Percentiles rank a stretch among this genome's conserved stretches.
Conservation (phyloP, 2,888 invertebrate species). For the Pomacea canaliculata region DNA sequence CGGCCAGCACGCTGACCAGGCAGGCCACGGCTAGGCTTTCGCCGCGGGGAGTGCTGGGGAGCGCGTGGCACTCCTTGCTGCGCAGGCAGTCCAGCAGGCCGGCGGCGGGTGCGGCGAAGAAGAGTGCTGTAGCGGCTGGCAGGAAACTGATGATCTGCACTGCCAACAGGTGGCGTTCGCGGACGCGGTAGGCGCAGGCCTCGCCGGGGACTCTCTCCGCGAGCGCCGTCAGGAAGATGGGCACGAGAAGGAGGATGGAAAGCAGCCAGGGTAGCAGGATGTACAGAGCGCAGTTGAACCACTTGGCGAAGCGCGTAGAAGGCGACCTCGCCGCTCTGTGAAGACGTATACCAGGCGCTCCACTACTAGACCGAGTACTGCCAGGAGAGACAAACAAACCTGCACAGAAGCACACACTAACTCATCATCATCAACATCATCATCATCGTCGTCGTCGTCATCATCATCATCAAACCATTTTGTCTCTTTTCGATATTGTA, state of each 20-base stretch:
- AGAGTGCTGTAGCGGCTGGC: conserved; percentile 33
- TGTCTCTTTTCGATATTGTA: too few species aligned
- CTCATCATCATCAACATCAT: too few species aligned
- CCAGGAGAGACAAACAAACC: conserved; percentile 30
- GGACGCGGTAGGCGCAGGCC: conserved; percentile 29
- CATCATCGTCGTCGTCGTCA: too few species aligned
- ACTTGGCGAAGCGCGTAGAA: conserved; percentile 19
- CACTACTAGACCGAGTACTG: conserved; percentile 31
- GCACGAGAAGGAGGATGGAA: conserved; percentile 26
- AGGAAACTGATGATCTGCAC: conserved; percentile 33
- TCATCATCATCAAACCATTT: too few species aligned
- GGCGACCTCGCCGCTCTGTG: conserved; percentile 29
- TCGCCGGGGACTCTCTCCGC: conserved; percentile 20
- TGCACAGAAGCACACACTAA: neutral
- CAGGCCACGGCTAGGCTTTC: conserved; percentile 35
- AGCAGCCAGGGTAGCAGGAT: conserved; percentile 35
- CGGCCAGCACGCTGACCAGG: conserved; percentile 32
- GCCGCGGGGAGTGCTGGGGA: conserved; percentile 33
- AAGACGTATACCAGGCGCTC: conserved; percentile 37
- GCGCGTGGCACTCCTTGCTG: conserved; percentile 29
- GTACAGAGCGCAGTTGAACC: conserved; percentile 26
- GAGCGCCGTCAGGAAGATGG: conserved; percentile 28
- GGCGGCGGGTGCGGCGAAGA: conserved; percentile 32
- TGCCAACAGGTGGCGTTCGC: conserved; percentile 30
- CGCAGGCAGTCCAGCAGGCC: conserved; percentile 37